phyloP scores from a whole-genome alignment of 2,113 vertebrate genomes.

The Nannobrachium achirus region DNA sequence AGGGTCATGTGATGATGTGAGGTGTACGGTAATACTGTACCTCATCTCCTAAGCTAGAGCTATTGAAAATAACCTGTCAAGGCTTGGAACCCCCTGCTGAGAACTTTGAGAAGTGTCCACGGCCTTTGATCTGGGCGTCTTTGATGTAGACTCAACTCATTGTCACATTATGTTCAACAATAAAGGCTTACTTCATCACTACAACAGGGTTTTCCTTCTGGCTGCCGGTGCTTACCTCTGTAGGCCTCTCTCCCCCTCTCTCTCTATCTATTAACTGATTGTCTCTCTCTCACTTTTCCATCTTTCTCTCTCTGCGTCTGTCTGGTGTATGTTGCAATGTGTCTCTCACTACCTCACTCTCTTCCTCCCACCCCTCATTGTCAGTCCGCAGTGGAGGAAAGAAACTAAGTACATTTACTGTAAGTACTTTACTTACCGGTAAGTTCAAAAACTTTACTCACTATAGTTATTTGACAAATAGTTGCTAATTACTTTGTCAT shows the following conservation, averaged over 20 bases:
- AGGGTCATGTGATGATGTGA: constrained; percentile 34
- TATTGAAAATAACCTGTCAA: constrained; percentile 41
- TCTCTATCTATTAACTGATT: background rate
- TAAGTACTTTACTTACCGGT: no score
- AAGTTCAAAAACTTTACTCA: no score
- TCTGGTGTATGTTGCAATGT: background rate
- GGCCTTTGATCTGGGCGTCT: constrained; percentile 41
- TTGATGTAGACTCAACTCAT: constrained; percentile 31
- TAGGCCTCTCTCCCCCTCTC: constrained; percentile 29
- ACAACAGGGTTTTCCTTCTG: constrained; percentile 11
- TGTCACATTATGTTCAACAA: constrained; percentile 26
- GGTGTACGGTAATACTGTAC: constrained; percentile 16
- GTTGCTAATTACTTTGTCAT: no score
- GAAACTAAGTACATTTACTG: no score
- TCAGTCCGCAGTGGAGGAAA: no score
- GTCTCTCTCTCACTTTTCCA: background rate
- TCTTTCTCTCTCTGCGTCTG: background rate
- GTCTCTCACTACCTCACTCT: background rate
- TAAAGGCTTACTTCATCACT: constrained; percentile 16
- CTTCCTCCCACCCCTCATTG: constrained; percentile 1
- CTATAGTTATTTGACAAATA: no score
- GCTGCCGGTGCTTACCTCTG: constrained; percentile 26
- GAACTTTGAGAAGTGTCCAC: constrained; percentile 29
- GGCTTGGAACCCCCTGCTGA: constrained; percentile 13
- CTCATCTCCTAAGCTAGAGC: constrained; percentile 30